These are phyloP conservation scores for Pyrgus malvae DNA, from an alignment of 2,888 invertebrate genomes.

Conservation along the genomic window DNA sequence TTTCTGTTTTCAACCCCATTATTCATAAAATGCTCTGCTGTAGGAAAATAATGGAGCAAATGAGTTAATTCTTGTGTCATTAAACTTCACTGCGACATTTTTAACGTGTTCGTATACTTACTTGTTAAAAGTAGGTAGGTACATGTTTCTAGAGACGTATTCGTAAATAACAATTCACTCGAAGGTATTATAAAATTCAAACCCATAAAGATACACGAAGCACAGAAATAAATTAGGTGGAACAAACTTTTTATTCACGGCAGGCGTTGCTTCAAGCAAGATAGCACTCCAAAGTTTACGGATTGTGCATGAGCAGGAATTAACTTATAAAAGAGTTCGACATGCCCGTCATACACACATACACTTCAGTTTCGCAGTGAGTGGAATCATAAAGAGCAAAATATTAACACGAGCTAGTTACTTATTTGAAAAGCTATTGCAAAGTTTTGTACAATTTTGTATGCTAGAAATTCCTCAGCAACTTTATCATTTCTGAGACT, in stretches of 20 bases:
- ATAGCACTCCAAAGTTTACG: conserved; percentile 63
- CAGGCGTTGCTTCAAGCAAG: conserved; percentile 44
- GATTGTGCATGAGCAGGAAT: conserved; percentile 72
- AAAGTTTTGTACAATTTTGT: conserved; percentile 65
- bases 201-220: conserved; percentile 3
- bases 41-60: too few species aligned
- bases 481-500: conserved; percentile 55
- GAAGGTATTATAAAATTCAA: conserved; percentile 1
- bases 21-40: too few species aligned
- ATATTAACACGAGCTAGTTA: conserved; percentile 72
- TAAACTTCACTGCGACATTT: too few species aligned
- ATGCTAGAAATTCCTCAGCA: conserved; percentile 52
- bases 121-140: too few species aligned
- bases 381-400: conserved; percentile 70
- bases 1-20: too few species aligned
- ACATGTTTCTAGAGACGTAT: too few species aligned
- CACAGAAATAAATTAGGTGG: conserved; percentile 30
- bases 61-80: too few species aligned
- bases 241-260: conserved; percentile 47
- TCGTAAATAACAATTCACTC: too few species aligned
- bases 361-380: conserved; percentile 48
- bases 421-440: conserved; percentile 71
- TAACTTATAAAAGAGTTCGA: conserved; percentile 73
- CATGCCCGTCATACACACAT: conserved; percentile 51
- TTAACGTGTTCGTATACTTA: too few species aligned